Evolutionary conservation across 2,888 invertebrate species (phyloP), one percentile per base, ranked within the genome.

Genomic region (Apamea sordens): DNA sequence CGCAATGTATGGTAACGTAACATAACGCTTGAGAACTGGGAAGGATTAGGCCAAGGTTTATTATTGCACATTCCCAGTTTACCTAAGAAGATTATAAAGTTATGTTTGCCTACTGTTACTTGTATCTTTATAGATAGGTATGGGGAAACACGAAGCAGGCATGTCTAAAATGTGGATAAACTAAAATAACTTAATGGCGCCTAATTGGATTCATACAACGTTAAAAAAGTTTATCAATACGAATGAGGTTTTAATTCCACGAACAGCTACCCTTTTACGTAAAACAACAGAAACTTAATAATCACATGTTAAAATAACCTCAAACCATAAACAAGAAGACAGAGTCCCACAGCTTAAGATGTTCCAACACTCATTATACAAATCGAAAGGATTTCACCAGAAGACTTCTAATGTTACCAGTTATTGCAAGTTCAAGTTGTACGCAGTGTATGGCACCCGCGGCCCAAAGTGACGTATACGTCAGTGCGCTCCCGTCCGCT

Each of bases 401-500:
- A 75, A 79, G 65, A 76, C 76, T 84, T 79, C 84, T 85, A 85
- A 78, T 74, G 76, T 79, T 82, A 82, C 73, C 81, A 82, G 83
- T 86, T 80, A 80, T 50, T 86, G 87, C 83, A 83, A 85, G 84
- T 82, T 83, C 76, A 72, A 83, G 89, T 90, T 83, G 86, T 90
- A 91, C 90, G 90, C 94, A 94, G 92, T 93, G 92, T 93, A 92
- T 91, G 89, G 90, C 77, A 85, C 88, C 89, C 82, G 84, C 88
- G 89, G 88, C 79, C 83, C 79, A 87, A 89, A 91, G 88, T 92
- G 93, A 93, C 92, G 94, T 91, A 85, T 89, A 92, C 92, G 93
- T 94, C 93, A 93, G 89, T 89, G 88, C 90, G 91, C 91, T 93
- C 94, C 93, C 93, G 92, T 90, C 92, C 92, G 91, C 90, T 93